Base-by-base conservation (phyloP, 2,888 invertebrate genomes). In the Notocelia uddmanniana region DNA sequence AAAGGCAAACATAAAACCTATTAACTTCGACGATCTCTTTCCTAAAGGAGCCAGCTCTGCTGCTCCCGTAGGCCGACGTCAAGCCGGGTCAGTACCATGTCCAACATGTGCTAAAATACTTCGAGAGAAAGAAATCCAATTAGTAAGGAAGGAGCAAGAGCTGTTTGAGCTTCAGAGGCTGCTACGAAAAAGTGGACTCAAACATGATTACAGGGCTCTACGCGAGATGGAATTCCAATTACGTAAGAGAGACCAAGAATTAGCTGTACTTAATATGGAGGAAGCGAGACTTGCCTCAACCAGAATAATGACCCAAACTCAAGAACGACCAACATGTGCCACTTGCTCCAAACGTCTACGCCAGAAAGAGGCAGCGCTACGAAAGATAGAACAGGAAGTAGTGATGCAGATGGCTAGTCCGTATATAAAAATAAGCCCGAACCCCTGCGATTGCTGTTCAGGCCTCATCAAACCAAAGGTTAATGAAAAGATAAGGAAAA, bases 351-450 rank as follows among this genome's bases (percentile, higher is more conserved):
- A 5, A 37, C 19, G 26, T n/a, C 52, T 64, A 5, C 21, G 37
- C 2, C 13, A 2, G 10, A 64, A 11, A 50, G 52, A 64, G 21
- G 15, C 10, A 21, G 6, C 21, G 0, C 0, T 64, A 23, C 52
- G 9, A 10, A 52, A 54, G 34, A 37, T 54, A 34, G 64, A 64
- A 54, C 34, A 37, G 37, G 64, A 64, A 54, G 54, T 64, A 21
- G 64, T 64, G 19, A 21, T 9, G 37, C 64, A 64, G 37, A 64
- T 64, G 64, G 64, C 64, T 52, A 64, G 52, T 23, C 64, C 64
- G 21, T 64, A 64, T 37, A 54, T 64, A 21, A 52, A 64, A 21
- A 10, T 54, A 11, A 54, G 50, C 21, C 34, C 34, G 1, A 64
- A 64, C 23, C 64, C 64, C 34, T 64, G 64, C 54, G 21, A 6